Base-by-base conservation (phyloP, 2,113 vertebrate genomes). In the Zeus faber region DNA sequence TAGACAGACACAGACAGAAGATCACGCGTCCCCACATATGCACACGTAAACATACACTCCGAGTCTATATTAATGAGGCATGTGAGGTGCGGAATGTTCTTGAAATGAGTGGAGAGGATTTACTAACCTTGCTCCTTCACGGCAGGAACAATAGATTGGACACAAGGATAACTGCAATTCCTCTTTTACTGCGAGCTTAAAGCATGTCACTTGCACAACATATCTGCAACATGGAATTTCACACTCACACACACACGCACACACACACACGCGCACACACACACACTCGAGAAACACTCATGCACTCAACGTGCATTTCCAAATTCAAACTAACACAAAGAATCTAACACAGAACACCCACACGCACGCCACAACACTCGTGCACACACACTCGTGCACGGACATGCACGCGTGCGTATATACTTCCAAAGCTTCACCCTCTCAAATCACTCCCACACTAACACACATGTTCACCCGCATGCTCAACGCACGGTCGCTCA, bases 91-190 rank as follows among this genome's bases (percentile, higher is more conserved):
- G 66, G 80, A 81, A 81, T 77, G 76, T 79, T 72, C 61, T 76
- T 68, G 72, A 79, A 82, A 70, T 66, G 58, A 81, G 66, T 41
- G 5, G 22, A 58, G 58, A 80, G 26, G 60, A 79, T 81, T 86
- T 87, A 86, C 85, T 88, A 78, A 62, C 54, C 8, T 22, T 14
- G 50, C 64, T 74, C 68, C 65, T 50, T 54, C 80, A 70, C 51
- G 76, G 77, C 82, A 54, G 67, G 81, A 90, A 82, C 80, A 84
- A 88, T 75, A 68, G 61, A 58, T 67, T 69, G 73, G 71, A 77
- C 65, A 67, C 76, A 67, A 49, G 23, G 3, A 37, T n/a, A 29
- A 33, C 46, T n/a, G n/a, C n/a, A n/a, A n/a, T n/a, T n/a, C n/a
- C 76, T 83, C 78, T 67, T 82, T 84, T 58, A 70, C 67, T 79